Conservation (phyloP, 2,113 vertebrate genomes). For the Indicator maculatus region DNA sequence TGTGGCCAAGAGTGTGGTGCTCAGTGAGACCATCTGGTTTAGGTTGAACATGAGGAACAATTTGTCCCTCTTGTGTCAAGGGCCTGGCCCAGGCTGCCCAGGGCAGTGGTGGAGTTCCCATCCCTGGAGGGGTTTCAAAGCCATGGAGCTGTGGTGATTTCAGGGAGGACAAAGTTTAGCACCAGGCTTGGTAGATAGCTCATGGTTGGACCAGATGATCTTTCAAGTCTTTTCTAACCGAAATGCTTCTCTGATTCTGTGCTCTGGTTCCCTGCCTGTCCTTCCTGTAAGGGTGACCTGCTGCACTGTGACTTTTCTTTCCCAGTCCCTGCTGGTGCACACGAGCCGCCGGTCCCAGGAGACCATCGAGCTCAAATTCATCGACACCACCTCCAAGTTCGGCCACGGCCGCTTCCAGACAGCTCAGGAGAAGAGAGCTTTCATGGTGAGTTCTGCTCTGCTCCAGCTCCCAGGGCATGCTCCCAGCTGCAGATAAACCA, state of each 20-base stretch:
- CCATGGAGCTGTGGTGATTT: too few relatives aligned
- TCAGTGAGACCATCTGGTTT: background rate
- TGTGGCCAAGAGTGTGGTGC: background rate
- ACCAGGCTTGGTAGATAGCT: too few relatives aligned
- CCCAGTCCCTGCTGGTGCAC: slow-evolving; percentile 81
- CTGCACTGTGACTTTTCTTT: background rate
- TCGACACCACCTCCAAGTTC: slow-evolving; percentile 87
- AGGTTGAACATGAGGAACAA: too few relatives aligned
- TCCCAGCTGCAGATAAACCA: background rate
- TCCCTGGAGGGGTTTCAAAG: too few relatives aligned
- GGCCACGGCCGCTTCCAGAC: slow-evolving; percentile 85
- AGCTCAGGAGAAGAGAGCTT: slow-evolving; percentile 80
- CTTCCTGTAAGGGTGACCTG: background rate
- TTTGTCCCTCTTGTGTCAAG: too few relatives aligned
- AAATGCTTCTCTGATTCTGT: too few relatives aligned
- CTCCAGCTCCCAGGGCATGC: background rate
- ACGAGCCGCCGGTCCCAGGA: slow-evolving; percentile 75
- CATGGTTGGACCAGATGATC: too few relatives aligned
- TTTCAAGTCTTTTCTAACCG: too few relatives aligned
- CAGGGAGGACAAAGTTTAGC: too few relatives aligned
- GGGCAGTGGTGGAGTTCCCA: too few relatives aligned
- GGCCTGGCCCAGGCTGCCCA: too few relatives aligned
- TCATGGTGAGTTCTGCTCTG: slow-evolving; percentile 78
- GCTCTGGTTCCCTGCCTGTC: too few relatives aligned
- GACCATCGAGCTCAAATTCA: slow-evolving; percentile 83